Base-by-base conservation (phyloP, 2,888 invertebrate species). In the Desoria tigrina region DNA sequence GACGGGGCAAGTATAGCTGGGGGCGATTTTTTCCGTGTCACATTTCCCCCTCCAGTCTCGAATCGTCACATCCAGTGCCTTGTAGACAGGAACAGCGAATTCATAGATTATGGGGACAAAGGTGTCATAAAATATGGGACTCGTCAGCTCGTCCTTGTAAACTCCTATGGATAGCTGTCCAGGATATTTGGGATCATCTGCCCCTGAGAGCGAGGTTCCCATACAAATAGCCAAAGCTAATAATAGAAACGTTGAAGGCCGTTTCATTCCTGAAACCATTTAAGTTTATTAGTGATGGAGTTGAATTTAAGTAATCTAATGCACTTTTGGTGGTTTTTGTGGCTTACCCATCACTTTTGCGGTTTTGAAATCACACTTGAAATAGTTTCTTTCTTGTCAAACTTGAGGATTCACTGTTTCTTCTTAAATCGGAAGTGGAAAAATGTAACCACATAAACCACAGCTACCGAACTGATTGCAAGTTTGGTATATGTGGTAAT, bases 11-110 rank as follows among this genome's bases (percentile, higher is more conserved):
- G 72, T 71, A 63, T 73, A 75, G 53, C 68, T 68, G 0, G 74
- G 74, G 1, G 73, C 28, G 39, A 69, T 71, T 3, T 57, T 63
- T 11, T 75, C 73, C 6, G 69, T 67, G 54, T 60, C 61, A 51
- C 74, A 75, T 45, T 66, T 67, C 3, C 65, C 62, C 37, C 73
- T 59, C 74, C 74, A 75, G 57, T 73, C 74, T 2, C 73, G 53
- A 3, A 75, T 65, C 1, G 74, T 75, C 4, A 72, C 42, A 42
- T 75, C 73, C 4, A 72, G 3, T 14, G 64, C 55, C 0, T 14
- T 49, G 60, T 68, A 66, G 11, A 59, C 51, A 0, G 74, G 74
- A 26, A 70, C 64, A 1, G 62, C 64, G 61, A 65, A 75, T 16
- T 72, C 70, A 39, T 71, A 73, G 50, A 74, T 63, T 3, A 74